These are phyloP conservation scores for Atherix ibis DNA, from an alignment of 2,888 invertebrate species.

Conservation along the genomic window DNA sequence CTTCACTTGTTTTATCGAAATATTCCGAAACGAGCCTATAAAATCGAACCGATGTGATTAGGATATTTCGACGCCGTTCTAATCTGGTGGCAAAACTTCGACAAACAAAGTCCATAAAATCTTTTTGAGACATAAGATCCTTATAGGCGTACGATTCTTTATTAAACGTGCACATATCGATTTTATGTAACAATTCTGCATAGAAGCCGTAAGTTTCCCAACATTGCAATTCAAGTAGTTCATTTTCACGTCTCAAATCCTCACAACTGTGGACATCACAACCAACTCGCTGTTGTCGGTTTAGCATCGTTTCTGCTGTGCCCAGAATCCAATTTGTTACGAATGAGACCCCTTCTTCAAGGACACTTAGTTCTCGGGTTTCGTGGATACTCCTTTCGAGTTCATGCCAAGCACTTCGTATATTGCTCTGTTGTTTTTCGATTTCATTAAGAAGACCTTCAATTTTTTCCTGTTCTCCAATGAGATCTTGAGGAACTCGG, in stretches of 20 bases:
- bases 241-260: slow-evolving; percentile 54
- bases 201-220: slow-evolving; percentile 65
- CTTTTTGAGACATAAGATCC: slow-evolving; percentile 54
- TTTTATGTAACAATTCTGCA: slow-evolving; percentile 58
- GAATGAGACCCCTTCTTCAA: slow-evolving; percentile 49
- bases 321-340: slow-evolving; percentile 66
- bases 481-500: slow-evolving; percentile 41
- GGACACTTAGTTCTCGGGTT: slow-evolving; percentile 41
- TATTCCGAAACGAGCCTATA: slow-evolving; percentile 60
- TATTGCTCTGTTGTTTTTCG: slow-evolving; percentile 41
- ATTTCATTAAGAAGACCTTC: slow-evolving; percentile 40
- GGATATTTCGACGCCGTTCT: slow-evolving; percentile 53
- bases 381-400: slow-evolving; percentile 42
- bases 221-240: slow-evolving; percentile 57
- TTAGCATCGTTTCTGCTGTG: slow-evolving; percentile 57
- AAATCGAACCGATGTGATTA: slow-evolving; percentile 59
- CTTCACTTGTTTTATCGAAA: slow-evolving; percentile 48
- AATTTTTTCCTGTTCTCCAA: slow-evolving; percentile 42
- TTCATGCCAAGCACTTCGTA: slow-evolving; percentile 43
- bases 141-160: slow-evolving; percentile 33
- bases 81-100: slow-evolving; percentile 59
- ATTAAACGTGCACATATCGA: slow-evolving; percentile 40
- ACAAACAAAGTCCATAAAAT: slow-evolving; percentile 71
- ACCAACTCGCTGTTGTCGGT: slow-evolving; percentile 54
- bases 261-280: slow-evolving; percentile 57